Conservation (phyloP, 1,140 invertebrate species). For the Macrocentrus cingulum region DNA sequence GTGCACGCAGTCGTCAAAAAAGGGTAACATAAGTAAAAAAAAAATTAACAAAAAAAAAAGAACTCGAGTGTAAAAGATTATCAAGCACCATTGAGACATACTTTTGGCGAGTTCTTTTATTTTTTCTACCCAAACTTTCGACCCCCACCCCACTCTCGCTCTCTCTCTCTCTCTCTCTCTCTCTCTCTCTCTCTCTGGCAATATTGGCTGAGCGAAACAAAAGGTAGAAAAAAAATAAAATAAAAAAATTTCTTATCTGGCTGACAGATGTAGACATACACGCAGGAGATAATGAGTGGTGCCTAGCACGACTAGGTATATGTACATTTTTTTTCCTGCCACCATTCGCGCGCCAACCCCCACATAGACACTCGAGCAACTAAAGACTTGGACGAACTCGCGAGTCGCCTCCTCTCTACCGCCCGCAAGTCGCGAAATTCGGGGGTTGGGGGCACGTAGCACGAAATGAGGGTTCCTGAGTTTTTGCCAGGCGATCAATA, state of each 20-base stretch:
- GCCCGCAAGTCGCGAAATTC: constrained; percentile 19
- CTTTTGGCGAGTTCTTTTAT: background rate
- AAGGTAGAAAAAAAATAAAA: constrained; percentile 19
- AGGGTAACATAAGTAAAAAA: constrained; percentile 15
- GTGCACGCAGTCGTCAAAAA: constrained; percentile 24
- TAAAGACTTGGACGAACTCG: background rate
- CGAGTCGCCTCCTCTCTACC: constrained; percentile 6
- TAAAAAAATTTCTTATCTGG: background rate
- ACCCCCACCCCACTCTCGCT: too few relatives aligned
- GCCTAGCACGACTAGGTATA: constrained; percentile 22
- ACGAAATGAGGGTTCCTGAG: constrained; percentile 45
- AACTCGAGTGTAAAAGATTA: constrained; percentile 52
- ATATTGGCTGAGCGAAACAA: constrained; percentile 21
- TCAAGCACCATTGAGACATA: constrained; percentile 37
- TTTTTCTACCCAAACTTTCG: too few relatives aligned
- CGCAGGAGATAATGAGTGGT: constrained; percentile 25
- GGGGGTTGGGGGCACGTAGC: constrained; percentile 36
- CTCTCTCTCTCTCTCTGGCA: too few relatives aligned
- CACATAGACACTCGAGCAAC: background rate
- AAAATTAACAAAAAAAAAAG: constrained; percentile 12
- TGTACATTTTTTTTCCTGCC: constrained; percentile 1
- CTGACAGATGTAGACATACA: background rate
- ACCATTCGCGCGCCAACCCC: background rate
- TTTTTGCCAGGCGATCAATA: constrained; percentile 61
- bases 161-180: too few relatives aligned